A percentile compares a stretch with the other conserved stretches of the same genome.
These are phyloP conservation scores for Fulmarus glacialis DNA, from an alignment of 2,113 vertebrate species.

Conservation along the genomic window DNA sequence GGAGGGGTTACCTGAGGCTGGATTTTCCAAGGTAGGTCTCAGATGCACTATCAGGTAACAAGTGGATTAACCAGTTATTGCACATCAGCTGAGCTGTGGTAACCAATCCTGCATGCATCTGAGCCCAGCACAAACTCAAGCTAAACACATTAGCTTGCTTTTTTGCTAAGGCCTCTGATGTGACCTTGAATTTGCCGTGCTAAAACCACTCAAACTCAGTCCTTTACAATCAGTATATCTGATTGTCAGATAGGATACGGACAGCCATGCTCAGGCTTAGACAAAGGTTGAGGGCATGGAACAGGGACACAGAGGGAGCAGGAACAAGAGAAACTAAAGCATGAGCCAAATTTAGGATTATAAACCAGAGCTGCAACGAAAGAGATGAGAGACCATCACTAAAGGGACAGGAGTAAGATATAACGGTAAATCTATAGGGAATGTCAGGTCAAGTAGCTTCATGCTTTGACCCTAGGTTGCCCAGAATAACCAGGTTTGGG, in stretches of 20 bases:
- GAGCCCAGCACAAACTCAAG: not conserved
- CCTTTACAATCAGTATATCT: not conserved
- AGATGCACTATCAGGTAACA: not conserved
- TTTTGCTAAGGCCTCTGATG: not conserved
- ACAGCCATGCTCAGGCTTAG: not conserved
- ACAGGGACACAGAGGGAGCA: not conserved
- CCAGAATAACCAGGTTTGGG: not conserved
- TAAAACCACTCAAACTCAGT: not conserved
- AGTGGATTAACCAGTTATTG: not conserved
- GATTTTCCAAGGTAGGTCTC: not conserved
- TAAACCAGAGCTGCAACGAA: not conserved
- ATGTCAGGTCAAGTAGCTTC: not conserved
- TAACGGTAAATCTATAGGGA: not conserved
- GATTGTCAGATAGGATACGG: not conserved
- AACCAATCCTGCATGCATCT: not conserved
- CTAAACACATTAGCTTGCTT: not conserved
- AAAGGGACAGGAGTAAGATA: not conserved
- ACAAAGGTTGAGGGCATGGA: not conserved
- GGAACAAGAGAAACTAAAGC: not conserved
- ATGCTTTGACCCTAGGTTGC: not conserved
- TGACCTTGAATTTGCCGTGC: not conserved
- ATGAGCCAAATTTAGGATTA: not conserved
- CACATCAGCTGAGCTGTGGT: not conserved
- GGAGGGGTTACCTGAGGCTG: not conserved
- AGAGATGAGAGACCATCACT: not conserved